Evolutionary conservation across 1,140 invertebrate genomes (phyloP), one percentile per base, ranked within the genome.

Genomic region (Pseudobourletiella spinata): DNA sequence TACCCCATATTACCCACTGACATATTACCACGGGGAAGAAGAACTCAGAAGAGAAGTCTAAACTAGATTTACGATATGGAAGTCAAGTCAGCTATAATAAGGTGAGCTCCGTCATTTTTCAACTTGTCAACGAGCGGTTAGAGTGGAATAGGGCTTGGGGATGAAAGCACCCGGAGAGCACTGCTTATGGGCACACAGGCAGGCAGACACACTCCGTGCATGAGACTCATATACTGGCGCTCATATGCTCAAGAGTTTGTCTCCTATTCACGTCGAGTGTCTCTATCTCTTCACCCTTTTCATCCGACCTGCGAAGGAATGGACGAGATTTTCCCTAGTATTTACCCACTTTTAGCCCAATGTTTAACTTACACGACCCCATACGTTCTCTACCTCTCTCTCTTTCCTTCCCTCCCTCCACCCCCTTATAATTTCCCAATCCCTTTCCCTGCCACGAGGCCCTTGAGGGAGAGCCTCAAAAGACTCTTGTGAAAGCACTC

Each of bases 31-130:
- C n/a, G n/a, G n/a, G n/a, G n/a, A n/a, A n/a, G n/a, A n/a, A n/a
- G n/a, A n/a, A n/a, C n/a, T n/a, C n/a, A n/a, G n/a, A n/a, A n/a
- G n/a, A n/a, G n/a, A n/a, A n/a, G n/a, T n/a, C n/a, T n/a, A n/a
- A n/a, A n/a, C 32, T 39, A 48, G 44, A 48, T 48, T 48, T 48
- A 48, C 6, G 44, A 48, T 48, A 48, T 48, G 44, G 44, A 11
- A 48, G 44, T 48, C 44, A 18, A 48, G 44, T 48, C 44, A 48
- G 44, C 44, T 48, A 18, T 48, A 48, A 48, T 48, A 48, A 48
- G 44, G 44, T 48, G 44, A 48, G 18, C 44, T 22, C 20, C 44
- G 22, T 48, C 44, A 48, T 48, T 48, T 48, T 48, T 48, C 44
- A 48, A 48, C 44, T 18, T 48, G 44, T 48, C 44, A 48, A 18